Evolutionary conservation across 2,113 vertebrate genomes (phyloP).

Genomic region (Chionomys nivalis): DNA sequence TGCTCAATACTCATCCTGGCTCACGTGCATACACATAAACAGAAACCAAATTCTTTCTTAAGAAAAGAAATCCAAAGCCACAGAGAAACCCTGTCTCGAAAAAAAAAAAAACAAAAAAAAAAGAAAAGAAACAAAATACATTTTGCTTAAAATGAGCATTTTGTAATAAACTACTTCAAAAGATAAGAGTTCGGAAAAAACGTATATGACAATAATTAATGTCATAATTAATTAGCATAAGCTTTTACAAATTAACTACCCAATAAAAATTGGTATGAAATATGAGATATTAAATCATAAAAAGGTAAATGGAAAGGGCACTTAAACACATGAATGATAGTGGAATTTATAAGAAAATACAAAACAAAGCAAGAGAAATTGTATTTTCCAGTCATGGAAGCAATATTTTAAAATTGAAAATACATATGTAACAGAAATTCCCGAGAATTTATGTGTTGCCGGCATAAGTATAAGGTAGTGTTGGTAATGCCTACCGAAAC

Average conservation of each 20-base stretch:
- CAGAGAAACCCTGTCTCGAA: too few species aligned
- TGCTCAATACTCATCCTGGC: not conserved
- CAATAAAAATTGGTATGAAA: not conserved
- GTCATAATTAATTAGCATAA: not conserved
- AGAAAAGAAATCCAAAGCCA: not conserved
- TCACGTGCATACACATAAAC: not conserved
- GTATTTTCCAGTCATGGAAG: not conserved
- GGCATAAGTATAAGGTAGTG: not conserved
- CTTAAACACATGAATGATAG: not conserved
- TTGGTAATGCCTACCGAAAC: not conserved
- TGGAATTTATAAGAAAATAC: not conserved
- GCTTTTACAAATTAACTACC: not conserved
- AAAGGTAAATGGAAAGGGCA: not conserved
- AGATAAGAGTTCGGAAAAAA: not conserved
- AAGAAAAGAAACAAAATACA: not conserved
- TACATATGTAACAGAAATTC: not conserved
- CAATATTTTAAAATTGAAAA: not conserved
- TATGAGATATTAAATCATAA: not conserved
- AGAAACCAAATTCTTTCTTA: not conserved
- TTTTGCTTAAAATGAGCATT: not conserved
- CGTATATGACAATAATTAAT: not conserved
- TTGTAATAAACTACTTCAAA: conserved; percentile 15
- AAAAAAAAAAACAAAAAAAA: too few species aligned
- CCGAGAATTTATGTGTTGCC: not conserved
- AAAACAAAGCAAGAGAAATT: not conserved